Conservation (phyloP, 2,113 vertebrate species). For the Nyctereutes procyonoides region DNA sequence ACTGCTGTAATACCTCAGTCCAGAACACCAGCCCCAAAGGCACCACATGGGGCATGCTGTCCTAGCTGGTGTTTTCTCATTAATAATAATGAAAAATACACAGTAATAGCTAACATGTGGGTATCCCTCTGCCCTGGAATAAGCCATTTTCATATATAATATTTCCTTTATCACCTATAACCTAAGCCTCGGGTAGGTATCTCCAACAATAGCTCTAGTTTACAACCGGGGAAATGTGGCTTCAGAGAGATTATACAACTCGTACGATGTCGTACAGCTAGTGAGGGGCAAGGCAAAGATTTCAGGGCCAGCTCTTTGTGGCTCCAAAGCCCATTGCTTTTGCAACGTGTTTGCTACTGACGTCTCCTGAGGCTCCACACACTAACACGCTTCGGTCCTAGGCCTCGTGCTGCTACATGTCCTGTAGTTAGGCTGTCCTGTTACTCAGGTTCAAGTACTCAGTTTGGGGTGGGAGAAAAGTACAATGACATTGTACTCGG, state of each 20-base stretch:
- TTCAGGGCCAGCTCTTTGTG: background rate
- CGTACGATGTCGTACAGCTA: background rate
- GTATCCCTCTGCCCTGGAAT: background rate
- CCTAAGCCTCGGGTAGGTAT: background rate
- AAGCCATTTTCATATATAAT: background rate
- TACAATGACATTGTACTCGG: background rate
- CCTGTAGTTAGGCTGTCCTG: background rate
- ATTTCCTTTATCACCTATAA: conserved; percentile 9
- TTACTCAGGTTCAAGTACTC: conserved; percentile 38
- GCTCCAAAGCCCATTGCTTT: conserved; percentile 10
- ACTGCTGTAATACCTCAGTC: conserved; percentile 46
- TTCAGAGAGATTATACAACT: conserved; percentile 14
- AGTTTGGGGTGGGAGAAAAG: background rate
- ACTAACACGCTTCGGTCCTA: conserved; percentile 47
- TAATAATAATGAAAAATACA: conserved; percentile 62
- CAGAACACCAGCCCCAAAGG: conserved; percentile 25
- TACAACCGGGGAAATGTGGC: conserved; percentile 23
- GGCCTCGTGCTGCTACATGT: background rate
- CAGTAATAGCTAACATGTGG: conserved; percentile 49
- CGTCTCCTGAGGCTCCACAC: conserved; percentile 42
- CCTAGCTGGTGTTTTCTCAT: conserved; percentile 40
- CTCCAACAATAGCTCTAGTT: background rate
- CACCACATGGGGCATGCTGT: background rate
- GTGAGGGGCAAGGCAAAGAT: background rate
- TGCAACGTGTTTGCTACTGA: conserved; percentile 59